Base-by-base conservation (phyloP, 2,797 vertebrate genomes). In the Garrulus glandarius region DNA sequence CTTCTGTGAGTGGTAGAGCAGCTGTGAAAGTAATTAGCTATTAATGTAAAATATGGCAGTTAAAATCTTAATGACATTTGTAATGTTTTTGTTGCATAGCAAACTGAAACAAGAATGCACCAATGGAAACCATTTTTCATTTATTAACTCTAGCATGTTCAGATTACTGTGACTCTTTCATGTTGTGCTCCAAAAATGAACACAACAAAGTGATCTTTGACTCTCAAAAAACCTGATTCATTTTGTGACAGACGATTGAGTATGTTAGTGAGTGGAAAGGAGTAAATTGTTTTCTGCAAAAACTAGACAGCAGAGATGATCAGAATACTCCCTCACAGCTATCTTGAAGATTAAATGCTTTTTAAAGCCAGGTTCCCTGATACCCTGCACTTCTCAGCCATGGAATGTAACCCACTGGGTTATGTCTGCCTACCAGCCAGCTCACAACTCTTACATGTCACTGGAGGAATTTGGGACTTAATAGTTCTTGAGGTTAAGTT, bases 311-410 rank as follows among this genome's bases (percentile, higher is more conserved):
- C 36, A 68, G 56, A 92, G 69, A 12, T 69, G 32, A 52, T 87
- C 56, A 74, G 49, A 89, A 57, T 70, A 59, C 15, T 30, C 13
- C 16, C 19, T 93, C 36, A 36, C 30, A 76, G 59, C 50, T 74
- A 64, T 55, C 65, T 71, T 10, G 8, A 93, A 92, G 69, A 95
- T 91, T 86, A 91, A 95, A 85, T 77, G 43, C 23, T 92, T 89
- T 84, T 93, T 36, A 77, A 92, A 94, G 36, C 29, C 39, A 76
- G n/a, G 69, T 32, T 30, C 32, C 43, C 36, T 76, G 60, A 91
- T 55, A 44, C 87, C 30, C 75, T 23, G 7, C n/a, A 56, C 37
- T 87, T 24, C 21, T 87, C 9, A 64, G 39, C 43, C 8, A 3
- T 44, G 84, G 50, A 83, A 85, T 76, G 47, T 68, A 78, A 61